Percentiles rank a stretch among this genome's conserved stretches.
Evolutionary conservation across 2,113 vertebrate species (phyloP).

Genomic region (Merops nubicus): DNA sequence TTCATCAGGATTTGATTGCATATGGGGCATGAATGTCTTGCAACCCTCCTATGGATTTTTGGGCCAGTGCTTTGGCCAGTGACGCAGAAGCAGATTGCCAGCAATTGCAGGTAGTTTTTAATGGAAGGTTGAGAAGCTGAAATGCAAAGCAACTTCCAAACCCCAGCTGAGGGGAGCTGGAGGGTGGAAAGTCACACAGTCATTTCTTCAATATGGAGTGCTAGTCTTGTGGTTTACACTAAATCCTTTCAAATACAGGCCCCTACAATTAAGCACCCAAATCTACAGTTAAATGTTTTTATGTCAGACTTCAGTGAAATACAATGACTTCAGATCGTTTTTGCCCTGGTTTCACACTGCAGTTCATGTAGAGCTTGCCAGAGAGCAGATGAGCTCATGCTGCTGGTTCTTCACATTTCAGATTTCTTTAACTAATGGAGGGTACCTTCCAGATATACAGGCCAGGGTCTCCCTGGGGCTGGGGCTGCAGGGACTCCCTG

Average conservation of each 20-base stretch:
- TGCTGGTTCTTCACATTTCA: not conserved
- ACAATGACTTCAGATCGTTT: not conserved
- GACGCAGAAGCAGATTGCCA: not conserved
- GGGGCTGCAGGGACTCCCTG: fast-evolving
- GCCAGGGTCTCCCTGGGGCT: not conserved
- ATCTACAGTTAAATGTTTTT: not conserved
- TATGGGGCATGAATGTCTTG: not conserved
- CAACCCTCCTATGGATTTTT: not conserved
- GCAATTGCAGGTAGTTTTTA: not conserved
- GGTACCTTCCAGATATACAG: not conserved
- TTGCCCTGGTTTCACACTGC: not conserved
- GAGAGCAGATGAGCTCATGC: not conserved
- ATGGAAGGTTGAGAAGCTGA: not conserved
- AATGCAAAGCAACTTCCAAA: not conserved
- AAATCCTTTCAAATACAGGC: not conserved
- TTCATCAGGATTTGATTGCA: not conserved
- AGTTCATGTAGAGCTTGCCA: not conserved
- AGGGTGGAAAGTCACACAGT: not conserved
- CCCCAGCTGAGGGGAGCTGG: not conserved
- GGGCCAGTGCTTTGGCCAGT: not conserved
- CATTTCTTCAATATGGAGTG: not conserved
- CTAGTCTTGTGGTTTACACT: not conserved
- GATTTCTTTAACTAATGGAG: not conserved
- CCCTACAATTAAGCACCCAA: not conserved
- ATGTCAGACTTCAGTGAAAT: not conserved